A percentile compares a stretch with the other conserved stretches of the same genome.
These are phyloP conservation scores for Seira ritae DNA, from an alignment of 2,888 invertebrate genomes.

Conservation along the genomic window DNA sequence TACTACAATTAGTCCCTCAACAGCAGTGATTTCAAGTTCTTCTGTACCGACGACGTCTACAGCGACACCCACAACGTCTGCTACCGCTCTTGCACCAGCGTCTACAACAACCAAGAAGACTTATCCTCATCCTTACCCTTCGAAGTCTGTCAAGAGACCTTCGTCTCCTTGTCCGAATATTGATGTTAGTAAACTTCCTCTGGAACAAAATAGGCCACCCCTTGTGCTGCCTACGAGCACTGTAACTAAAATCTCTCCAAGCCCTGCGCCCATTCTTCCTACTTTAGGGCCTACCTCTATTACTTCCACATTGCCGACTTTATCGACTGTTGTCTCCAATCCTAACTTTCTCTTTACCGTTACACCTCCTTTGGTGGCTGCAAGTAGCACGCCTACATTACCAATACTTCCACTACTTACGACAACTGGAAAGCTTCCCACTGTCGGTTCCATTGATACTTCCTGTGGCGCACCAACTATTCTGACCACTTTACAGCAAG, in stretches of 20 bases:
- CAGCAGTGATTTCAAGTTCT: constrained; percentile 73
- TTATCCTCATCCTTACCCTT: constrained; percentile 56
- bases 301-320: constrained; percentile 32
- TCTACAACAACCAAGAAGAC: constrained; percentile 70
- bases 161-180: constrained; percentile 80
- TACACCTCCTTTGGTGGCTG: constrained; percentile 43
- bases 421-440: constrained; percentile 52
- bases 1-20: constrained; percentile 73
- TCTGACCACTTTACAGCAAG: constrained; percentile 49
- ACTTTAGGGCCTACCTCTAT: not conserved
- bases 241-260: not conserved
- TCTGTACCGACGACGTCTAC: constrained; percentile 73
- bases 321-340: constrained; percentile 43
- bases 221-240: constrained; percentile 40
- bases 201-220: constrained; percentile 76
- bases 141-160: constrained; percentile 67
- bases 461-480: constrained; percentile 49
- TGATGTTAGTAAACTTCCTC: constrained; percentile 79
- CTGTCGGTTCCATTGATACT: constrained; percentile 41
- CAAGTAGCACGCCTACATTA: constrained; percentile 45
- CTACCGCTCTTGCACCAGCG: constrained; percentile 74
- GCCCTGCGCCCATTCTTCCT: constrained; percentile 12
- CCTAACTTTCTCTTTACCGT: constrained; percentile 57
- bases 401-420: constrained; percentile 56
- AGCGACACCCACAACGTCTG: constrained; percentile 75